Evolutionary conservation across 2,113 vertebrate genomes (phyloP), one percentile per base, ranked within the genome.

Genomic region (Dasyprocta punctata): DNA sequence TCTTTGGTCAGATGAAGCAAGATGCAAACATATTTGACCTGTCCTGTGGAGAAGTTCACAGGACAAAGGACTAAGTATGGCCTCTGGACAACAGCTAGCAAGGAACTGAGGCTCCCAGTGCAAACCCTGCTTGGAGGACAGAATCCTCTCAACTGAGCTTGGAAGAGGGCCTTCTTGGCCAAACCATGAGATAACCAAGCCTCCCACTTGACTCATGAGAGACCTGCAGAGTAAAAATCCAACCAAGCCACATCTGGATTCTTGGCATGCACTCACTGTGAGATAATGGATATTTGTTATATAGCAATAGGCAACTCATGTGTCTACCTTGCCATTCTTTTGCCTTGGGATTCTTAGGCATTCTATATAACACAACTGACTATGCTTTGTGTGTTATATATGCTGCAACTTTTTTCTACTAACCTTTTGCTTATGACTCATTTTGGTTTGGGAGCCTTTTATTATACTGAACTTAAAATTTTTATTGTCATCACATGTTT

Each of bases 401-500:
- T 44, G 11, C n/a, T 1, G 2, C 30, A 94, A 65, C 61, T 77
- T 65, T 77, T 77, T 85, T 71, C 69, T 71, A 77, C 33, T 19
- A 47, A 20, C 58, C 52, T 84, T 97, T 82, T 12, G 10, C 12
- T 92, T 78, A 80, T 36, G 19, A 47, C 77, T 69, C 84, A 47
- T 38, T 65, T 82, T 87, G 89, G 86, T 56, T 77, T 54, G 47
- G n/a, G 49, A 11, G 13, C 58, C 82, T 95, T 44, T 75, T 89
- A 60, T 24, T 85, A 36, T 33, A 49, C 5, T 28, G 12, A 89
- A 84, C 11, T 88, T 95, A 16, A 65, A 28, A 82, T 61, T 78
- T 84, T 91, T 92, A 54, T 71, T 60, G 30, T 54, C 90, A 89
- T 93, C 52, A 81, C 93, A n/a, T 81, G 5, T 60, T 63, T 89